A percentile compares a stretch with the other conserved stretches of the same genome.
Conservation (phyloP, 2,113 vertebrate species). For the Amphiprion ocellaris region DNA sequence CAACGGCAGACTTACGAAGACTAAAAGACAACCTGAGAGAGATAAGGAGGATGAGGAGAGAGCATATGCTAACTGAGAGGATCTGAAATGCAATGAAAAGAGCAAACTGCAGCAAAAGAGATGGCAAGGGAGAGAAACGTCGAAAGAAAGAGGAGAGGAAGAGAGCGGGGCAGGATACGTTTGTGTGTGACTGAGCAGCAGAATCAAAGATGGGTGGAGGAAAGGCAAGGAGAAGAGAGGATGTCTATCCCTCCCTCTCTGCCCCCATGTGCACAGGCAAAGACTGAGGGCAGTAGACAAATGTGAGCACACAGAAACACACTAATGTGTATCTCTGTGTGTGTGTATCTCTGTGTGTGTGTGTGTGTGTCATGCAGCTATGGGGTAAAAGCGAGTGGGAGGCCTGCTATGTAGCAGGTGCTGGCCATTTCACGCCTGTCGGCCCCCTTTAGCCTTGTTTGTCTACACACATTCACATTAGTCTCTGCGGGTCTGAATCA, state of each 20-base stretch:
- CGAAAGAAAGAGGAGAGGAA: slow-evolving; percentile 34
- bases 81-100: slow-evolving; percentile 70
- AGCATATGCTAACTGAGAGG: slow-evolving; percentile 70
- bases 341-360: slow-evolving; percentile 51
- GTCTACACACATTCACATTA: slow-evolving; percentile 73
- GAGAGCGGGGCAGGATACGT: slow-evolving; percentile 34
- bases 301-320: slow-evolving; percentile 45
- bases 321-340: slow-evolving; percentile 43
- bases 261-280: slow-evolving; percentile 65
- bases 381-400: slow-evolving; percentile 53
- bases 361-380: slow-evolving; percentile 69
- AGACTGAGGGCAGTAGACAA: slow-evolving; percentile 50
- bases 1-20: slow-evolving; percentile 63
- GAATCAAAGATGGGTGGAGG: slow-evolving; percentile 65
- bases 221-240: slow-evolving; percentile 65
- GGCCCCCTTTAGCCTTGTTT: slow-evolving; percentile 74
- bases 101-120: slow-evolving; percentile 61
- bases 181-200: slow-evolving; percentile 68
- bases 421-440: slow-evolving; percentile 84
- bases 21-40: slow-evolving; percentile 77
- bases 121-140: slow-evolving; percentile 60
- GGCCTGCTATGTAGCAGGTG: slow-evolving; percentile 78
- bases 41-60: slow-evolving; percentile 70
- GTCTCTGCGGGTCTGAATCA: slow-evolving; percentile 58
- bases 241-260: slow-evolving; percentile 56